Base-by-base conservation (phyloP, 2,797 vertebrate species). In the Smutsia gigantea region DNA sequence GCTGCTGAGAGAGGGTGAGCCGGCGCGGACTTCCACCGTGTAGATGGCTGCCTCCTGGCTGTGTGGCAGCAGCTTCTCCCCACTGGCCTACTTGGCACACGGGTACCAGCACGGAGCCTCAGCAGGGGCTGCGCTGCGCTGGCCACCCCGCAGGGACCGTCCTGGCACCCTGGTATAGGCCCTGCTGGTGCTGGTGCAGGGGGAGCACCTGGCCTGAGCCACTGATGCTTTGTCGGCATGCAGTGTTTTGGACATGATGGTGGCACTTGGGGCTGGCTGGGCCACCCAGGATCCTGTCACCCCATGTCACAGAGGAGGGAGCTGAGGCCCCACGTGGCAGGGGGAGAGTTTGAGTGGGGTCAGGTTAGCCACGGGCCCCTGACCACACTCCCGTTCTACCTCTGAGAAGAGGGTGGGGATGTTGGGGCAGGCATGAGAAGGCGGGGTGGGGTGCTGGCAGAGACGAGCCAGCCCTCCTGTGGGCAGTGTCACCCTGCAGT, bases 201-300 rank as follows among this genome's bases (percentile, higher is more conserved):
- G 27, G 11, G 27, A 6, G 13, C 13, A 15, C 13, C 2, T 4
- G 3, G 42, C 8, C 71, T 19, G 42, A 18, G 71, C 27, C 17
- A 9, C 2, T 4, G 27, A 9, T 25, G 39, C 69, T 17, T 42
- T 1, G 15, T 27, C 27, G 0, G 13, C 39, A 29, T 0, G 42
- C 27, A 0, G 5, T 2, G 39, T 42, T 14, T 17, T 27, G 4
- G 42, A 18, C 2, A 15, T 29, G 71, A 17, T 5, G 14, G 39
- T 46, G 71, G 15, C 42, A 9, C 42, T 15, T 2, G 27, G 69
- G 9, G 69, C 39, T 27, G 69, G 25, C 69, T 14, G 39, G 17
- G 27, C 42, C 18, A 9, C n/a, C 34, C 34, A 5, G 34, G 66
- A 37, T 37, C 19, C 34, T 2, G 29, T 18, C 17, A 0, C 11